phyloP scores from a whole-genome alignment of 2,888 invertebrate genomes.

The Cephus spinipes region DNA sequence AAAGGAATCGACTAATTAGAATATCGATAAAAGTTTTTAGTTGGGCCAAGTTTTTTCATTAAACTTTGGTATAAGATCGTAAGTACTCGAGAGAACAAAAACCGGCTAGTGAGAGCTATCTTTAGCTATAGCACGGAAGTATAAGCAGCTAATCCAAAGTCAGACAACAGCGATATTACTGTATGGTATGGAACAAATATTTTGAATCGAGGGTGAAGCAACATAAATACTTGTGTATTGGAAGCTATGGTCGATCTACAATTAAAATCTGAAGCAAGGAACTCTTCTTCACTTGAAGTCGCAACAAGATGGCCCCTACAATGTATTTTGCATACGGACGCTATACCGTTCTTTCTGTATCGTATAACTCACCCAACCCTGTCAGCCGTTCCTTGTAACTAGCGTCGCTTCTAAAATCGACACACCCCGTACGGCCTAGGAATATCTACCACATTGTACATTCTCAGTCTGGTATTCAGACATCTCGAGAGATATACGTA shows the following conservation, averaged over 20 bases:
- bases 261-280: neutral
- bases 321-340: neutral
- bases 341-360: neutral
- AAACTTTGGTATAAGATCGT: slow-evolving; percentile 26
- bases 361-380: neutral
- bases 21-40: slow-evolving; percentile 37
- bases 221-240: neutral
- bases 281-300: neutral
- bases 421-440: neutral
- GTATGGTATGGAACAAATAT: neutral
- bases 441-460: neutral
- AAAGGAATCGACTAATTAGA: slow-evolving; percentile 26
- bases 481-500: neutral
- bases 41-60: slow-evolving; percentile 38
- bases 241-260: neutral
- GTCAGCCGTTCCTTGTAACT: neutral
- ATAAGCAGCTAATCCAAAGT: neutral
- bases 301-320: neutral
- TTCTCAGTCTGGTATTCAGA: neutral
- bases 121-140: neutral
- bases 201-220: neutral
- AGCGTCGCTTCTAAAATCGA: neutral
- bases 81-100: neutral
- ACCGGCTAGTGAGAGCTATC: neutral
- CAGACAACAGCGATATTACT: neutral